Conservation (phyloP, 2,888 invertebrate species). For the Allygus modestus region DNA sequence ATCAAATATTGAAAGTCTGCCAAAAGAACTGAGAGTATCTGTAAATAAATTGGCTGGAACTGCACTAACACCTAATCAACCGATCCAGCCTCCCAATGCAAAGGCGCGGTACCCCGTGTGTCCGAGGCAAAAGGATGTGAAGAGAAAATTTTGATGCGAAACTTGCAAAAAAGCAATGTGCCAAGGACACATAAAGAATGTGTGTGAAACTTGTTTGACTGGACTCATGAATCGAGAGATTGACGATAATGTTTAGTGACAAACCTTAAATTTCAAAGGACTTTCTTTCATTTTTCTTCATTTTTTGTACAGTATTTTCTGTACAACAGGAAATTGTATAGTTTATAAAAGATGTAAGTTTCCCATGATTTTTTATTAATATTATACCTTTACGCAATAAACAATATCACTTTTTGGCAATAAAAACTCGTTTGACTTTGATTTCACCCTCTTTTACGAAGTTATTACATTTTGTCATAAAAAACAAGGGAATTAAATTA, state of each 20-base stretch:
- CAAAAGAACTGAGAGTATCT: slow-evolving; percentile 31
- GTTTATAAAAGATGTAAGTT: slow-evolving; percentile 4
- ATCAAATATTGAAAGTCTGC: background rate
- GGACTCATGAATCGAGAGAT: background rate
- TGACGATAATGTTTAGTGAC: background rate
- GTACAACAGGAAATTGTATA: slow-evolving; percentile 6
- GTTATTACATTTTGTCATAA: background rate
- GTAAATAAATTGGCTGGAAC: slow-evolving; percentile 28
- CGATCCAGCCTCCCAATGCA: background rate
- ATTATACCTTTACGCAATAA: background rate
- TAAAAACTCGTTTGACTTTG: background rate
- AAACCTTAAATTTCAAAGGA: background rate
- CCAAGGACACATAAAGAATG: slow-evolving; percentile 31
- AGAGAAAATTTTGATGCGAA: slow-evolving; percentile 42
- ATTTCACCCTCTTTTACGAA: background rate
- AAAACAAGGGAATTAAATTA: background rate
- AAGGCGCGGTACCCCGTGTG: slow-evolving; percentile 4
- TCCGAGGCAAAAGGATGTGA: slow-evolving; percentile 26
- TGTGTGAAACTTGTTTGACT: slow-evolving; percentile 36
- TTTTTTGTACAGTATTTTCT: slow-evolving; percentile 11
- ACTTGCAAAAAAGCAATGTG: slow-evolving; percentile 32
- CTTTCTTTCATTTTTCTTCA: background rate
- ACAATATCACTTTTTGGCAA: background rate
- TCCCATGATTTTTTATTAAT: slow-evolving; percentile 31
- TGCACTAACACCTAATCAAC: background rate